These are phyloP conservation scores for Cettia cetti DNA, from an alignment of 2,113 vertebrate genomes.

Conservation along the genomic window DNA sequence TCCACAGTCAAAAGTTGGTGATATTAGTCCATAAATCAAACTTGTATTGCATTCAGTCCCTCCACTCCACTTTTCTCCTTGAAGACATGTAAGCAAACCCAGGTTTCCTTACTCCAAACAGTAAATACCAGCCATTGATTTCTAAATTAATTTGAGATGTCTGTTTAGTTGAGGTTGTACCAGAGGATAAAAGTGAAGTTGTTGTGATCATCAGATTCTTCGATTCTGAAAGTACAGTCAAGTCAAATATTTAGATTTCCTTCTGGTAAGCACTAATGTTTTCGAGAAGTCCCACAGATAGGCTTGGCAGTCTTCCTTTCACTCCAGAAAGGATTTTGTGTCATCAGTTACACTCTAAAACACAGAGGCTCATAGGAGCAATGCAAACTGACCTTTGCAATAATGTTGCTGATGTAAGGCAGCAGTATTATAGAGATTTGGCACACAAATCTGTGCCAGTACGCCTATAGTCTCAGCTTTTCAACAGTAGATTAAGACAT, in stretches of 20 bases:
- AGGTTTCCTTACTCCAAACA: background rate
- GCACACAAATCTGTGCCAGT: background rate
- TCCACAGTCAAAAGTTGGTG: background rate
- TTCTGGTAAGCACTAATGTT: background rate
- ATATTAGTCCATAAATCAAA: conserved; percentile 20
- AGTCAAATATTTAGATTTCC: background rate
- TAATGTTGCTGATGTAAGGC: background rate
- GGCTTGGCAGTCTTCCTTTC: background rate
- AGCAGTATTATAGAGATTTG: background rate
- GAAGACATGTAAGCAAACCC: background rate
- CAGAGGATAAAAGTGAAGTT: background rate
- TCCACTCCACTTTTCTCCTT: background rate
- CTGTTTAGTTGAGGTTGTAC: background rate
- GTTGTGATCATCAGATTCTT: background rate
- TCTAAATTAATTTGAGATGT: background rate
- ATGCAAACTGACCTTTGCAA: background rate
- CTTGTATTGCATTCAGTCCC: background rate
- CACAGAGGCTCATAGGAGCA: background rate
- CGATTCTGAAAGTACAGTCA: background rate
- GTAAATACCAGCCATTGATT: background rate
- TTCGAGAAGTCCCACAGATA: background rate
- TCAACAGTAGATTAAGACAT: background rate
- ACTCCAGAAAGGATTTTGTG: background rate
- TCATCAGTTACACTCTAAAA: background rate
- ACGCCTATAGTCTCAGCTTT: background rate